phyloP scores from a whole-genome alignment of 2,888 invertebrate genomes.

The Apamea anceps region DNA sequence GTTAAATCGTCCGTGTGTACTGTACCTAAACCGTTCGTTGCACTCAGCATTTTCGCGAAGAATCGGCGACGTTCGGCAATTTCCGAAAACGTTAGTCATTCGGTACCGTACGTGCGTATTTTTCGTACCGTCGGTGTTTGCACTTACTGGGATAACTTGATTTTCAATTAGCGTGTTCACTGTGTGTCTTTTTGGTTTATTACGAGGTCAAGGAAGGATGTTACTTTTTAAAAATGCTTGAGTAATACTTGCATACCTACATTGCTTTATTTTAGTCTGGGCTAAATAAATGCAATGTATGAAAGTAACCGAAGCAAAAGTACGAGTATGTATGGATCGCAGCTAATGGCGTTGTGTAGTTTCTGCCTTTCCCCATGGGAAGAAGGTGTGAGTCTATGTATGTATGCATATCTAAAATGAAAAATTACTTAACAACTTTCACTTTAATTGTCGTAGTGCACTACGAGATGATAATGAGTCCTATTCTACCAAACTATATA shows the following conservation, averaged over 20 bases:
- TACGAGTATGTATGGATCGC: too few species aligned
- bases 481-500: too few species aligned
- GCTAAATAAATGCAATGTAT: neutral
- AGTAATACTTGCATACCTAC: neutral
- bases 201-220: conserved; percentile 29
- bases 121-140: conserved; percentile 55
- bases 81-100: conserved; percentile 69
- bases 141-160: conserved; percentile 61
- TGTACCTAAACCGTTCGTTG: conserved; percentile 74
- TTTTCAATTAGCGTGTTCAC: conserved; percentile 53
- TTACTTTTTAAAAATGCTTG: neutral
- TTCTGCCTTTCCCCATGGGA: too few species aligned
- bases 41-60: conserved; percentile 68
- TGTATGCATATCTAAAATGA: too few species aligned
- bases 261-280: neutral
- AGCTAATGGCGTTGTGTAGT: too few species aligned
- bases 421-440: too few species aligned
- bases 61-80: conserved; percentile 69
- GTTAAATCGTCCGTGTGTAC: conserved; percentile 71
- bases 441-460: neutral
- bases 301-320: too few species aligned
- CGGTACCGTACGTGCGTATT: conserved; percentile 60
- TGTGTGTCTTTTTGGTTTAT: conserved; percentile 36
- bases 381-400: too few species aligned
- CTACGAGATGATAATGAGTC: too few species aligned